phyloP scores from a whole-genome alignment of 2,888 invertebrate genomes.

The Entomobrya proxima region DNA sequence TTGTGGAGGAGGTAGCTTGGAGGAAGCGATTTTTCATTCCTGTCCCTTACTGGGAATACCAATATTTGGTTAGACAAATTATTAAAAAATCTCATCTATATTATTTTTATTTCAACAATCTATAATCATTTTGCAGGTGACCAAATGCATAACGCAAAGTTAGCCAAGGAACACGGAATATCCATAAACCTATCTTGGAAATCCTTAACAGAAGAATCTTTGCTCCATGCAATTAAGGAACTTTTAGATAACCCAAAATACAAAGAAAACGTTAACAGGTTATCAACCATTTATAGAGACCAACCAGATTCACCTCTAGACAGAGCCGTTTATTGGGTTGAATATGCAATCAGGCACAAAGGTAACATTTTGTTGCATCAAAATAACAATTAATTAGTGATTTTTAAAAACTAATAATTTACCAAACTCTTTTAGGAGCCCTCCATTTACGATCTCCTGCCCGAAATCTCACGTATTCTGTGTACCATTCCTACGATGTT shows the following conservation, averaged over 20 bases:
- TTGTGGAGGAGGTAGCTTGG: conserved; percentile 80
- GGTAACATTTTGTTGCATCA: too few species aligned
- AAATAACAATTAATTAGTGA: too few species aligned
- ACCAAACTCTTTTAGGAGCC: conserved; percentile 40
- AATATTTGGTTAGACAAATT: conserved; percentile 31
- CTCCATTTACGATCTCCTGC: conserved; percentile 73
- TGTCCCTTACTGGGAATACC: conserved; percentile 80
- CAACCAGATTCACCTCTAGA: conserved; percentile 53
- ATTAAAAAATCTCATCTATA: too few species aligned
- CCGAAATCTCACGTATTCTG: conserved; percentile 74
- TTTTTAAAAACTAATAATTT: too few species aligned
- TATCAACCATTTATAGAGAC: conserved; percentile 54
- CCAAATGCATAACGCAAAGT: conserved; percentile 22
- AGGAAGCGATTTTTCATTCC: conserved; percentile 22
- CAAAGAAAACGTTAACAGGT: conserved; percentile 38
- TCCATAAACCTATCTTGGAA: conserved; percentile 49
- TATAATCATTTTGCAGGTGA: too few species aligned
- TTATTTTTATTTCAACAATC: not conserved
- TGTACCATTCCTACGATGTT: conserved; percentile 72
- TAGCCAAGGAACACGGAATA: conserved; percentile 37
- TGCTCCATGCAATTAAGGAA: conserved; percentile 41
- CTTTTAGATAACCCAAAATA: conserved; percentile 56
- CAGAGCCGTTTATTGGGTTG: conserved; percentile 60
- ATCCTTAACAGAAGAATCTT: conserved; percentile 46
- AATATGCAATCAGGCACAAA: conserved; percentile 61